These are phyloP conservation scores for Corythoichthys intestinalis DNA, from an alignment of 2,113 vertebrate genomes.

Conservation along the genomic window DNA sequence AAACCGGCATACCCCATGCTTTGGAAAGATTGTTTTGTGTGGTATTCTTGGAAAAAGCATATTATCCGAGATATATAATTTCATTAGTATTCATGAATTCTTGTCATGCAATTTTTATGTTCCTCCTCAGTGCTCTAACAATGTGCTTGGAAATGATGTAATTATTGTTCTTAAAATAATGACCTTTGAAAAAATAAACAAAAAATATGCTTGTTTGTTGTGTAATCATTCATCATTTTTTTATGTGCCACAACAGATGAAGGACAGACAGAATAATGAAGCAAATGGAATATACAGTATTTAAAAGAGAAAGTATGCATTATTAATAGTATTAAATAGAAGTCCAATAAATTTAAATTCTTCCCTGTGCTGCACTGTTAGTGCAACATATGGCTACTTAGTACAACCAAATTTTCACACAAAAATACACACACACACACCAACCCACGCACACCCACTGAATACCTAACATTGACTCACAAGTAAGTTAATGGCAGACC, in stretches of 20 bases:
- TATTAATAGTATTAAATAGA: slow-evolving; percentile 63
- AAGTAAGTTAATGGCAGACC: background rate
- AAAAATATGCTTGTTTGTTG: background rate
- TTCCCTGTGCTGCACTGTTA: slow-evolving; percentile 4
- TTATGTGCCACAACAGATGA: background rate
- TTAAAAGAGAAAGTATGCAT: slow-evolving; percentile 44
- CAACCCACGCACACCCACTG: slow-evolving; percentile 1
- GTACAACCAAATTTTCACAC: background rate
- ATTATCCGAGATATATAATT: too few relatives aligned
- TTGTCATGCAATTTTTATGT: too few relatives aligned
- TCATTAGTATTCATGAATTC: too few relatives aligned
- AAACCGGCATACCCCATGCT: too few relatives aligned
- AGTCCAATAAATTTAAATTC: slow-evolving; percentile 45
- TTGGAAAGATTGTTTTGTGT: too few relatives aligned
- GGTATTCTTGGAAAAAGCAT: too few relatives aligned
- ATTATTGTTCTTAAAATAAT: background rate
- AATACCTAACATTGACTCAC: background rate
- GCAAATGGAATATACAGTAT: slow-evolving; percentile 10
- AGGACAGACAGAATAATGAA: slow-evolving; percentile 15
- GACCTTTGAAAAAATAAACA: background rate
- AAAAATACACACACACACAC: slow-evolving; percentile 1
- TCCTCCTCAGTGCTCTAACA: too few relatives aligned
- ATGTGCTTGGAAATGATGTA: too few relatives aligned
- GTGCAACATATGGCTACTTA: background rate
- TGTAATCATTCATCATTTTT: background rate